Conservation (phyloP, 2,113 vertebrate species). For the Aphyosemion australe region DNA sequence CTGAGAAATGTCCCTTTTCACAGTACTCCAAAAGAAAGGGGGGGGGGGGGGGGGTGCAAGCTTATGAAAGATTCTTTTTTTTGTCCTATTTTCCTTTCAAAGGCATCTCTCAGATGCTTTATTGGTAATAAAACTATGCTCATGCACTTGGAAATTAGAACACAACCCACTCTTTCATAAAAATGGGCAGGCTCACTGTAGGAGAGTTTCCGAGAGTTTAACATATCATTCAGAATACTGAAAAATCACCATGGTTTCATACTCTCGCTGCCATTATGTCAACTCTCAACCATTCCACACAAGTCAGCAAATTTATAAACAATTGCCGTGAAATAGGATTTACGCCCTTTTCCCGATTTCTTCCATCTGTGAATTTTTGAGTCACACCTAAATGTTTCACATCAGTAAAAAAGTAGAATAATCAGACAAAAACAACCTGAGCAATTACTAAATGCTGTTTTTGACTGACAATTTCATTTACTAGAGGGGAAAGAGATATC, state of each 20-base stretch:
- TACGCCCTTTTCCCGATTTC: neutral
- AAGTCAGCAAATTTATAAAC: neutral
- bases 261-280: neutral
- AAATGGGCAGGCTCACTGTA: neutral
- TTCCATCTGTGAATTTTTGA: too few relatives aligned
- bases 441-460: neutral
- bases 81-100: neutral
- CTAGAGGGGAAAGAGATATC: too few relatives aligned
- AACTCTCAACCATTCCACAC: neutral
- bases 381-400: too few relatives aligned
- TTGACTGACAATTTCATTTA: too few relatives aligned
- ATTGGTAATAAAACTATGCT: neutral
- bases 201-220: neutral
- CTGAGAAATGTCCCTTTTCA: constrained; percentile 51
- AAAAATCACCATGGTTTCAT: neutral
- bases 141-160: neutral
- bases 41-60: constrained; percentile 9
- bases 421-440: neutral
- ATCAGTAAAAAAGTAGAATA: too few relatives aligned
- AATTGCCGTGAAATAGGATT: too few relatives aligned
- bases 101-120: neutral
- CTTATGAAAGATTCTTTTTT: constrained; percentile 1
- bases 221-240: neutral
- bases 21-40: neutral
- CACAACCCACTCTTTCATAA: neutral